These are phyloP conservation scores for Maniola hyperantus DNA, from an alignment of 2,888 invertebrate genomes.

Conservation along the genomic window DNA sequence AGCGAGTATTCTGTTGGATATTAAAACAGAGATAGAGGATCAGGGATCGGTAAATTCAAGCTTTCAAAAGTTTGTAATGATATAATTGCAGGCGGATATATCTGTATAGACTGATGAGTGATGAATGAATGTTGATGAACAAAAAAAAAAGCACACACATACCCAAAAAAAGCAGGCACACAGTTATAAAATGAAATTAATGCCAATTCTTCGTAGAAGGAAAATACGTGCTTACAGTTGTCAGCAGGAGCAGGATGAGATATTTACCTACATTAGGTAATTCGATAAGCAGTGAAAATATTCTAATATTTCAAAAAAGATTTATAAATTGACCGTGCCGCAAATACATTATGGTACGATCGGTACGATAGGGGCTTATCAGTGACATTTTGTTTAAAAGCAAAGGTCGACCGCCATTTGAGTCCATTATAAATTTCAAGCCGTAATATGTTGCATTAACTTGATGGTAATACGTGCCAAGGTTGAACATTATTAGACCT, in stretches of 20 bases:
- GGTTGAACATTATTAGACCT: constrained; percentile 51
- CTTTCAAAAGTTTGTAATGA: not conserved
- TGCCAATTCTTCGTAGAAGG: not conserved
- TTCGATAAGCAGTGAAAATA: not conserved
- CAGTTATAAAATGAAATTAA: not conserved
- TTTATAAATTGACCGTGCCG: not conserved
- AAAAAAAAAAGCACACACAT: too few species aligned
- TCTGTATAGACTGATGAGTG: too few species aligned
- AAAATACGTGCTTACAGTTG: not conserved
- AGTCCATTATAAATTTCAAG: constrained; percentile 41
- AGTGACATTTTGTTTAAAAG: constrained; percentile 39
- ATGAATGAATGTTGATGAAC: too few species aligned
- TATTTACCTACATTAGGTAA: not conserved
- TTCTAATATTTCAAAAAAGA: constrained; percentile 1
- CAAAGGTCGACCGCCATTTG: constrained; percentile 37
- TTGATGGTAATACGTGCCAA: constrained; percentile 42
- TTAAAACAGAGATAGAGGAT: not conserved
- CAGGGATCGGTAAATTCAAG: not conserved
- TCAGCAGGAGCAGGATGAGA: not conserved
- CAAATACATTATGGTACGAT: constrained; percentile 10
- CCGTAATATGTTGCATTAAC: constrained; percentile 44
- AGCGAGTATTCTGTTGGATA: too few species aligned
- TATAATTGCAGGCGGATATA: too few species aligned
- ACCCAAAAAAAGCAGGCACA: too few species aligned
- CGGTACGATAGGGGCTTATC: constrained; percentile 31